These are phyloP conservation scores for Neomicropteryx cornuta DNA, from an alignment of 1,140 invertebrate species.

Conservation along the genomic window DNA sequence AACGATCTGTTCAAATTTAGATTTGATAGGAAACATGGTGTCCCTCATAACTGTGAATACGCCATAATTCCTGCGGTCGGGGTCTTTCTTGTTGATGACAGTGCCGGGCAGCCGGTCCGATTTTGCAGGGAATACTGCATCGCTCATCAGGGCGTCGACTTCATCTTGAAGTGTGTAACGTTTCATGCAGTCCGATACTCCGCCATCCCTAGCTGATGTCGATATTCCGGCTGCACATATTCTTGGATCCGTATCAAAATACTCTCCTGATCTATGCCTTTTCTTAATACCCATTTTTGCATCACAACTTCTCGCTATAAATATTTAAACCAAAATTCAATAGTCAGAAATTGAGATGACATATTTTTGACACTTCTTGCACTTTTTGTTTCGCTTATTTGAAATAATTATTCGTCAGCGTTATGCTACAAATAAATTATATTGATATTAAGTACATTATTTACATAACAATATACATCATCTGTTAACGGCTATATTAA, in stretches of 20 bases:
- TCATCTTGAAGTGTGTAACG: slow-evolving; percentile 36
- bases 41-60: background rate
- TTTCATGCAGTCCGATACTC: slow-evolving; percentile 23
- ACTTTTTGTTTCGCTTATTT: too few relatives aligned
- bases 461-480: too few relatives aligned
- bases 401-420: too few relatives aligned
- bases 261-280: too few relatives aligned
- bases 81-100: background rate
- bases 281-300: too few relatives aligned
- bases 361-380: too few relatives aligned
- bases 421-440: too few relatives aligned
- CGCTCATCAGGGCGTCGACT: slow-evolving; percentile 32
- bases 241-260: slow-evolving; percentile 23
- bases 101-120: slow-evolving; percentile 5
- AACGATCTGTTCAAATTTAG: slow-evolving; percentile 37
- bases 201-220: slow-evolving; percentile 24
- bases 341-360: too few relatives aligned
- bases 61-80: background rate
- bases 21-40: slow-evolving; percentile 25
- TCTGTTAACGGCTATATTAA: too few relatives aligned
- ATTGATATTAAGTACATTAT: too few relatives aligned
- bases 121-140: slow-evolving; percentile 27
- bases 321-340: too few relatives aligned
- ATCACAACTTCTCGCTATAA: too few relatives aligned
- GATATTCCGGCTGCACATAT: slow-evolving; percentile 32